Conservation (phyloP, 2,113 vertebrate species). For the Corapipo altera region DNA sequence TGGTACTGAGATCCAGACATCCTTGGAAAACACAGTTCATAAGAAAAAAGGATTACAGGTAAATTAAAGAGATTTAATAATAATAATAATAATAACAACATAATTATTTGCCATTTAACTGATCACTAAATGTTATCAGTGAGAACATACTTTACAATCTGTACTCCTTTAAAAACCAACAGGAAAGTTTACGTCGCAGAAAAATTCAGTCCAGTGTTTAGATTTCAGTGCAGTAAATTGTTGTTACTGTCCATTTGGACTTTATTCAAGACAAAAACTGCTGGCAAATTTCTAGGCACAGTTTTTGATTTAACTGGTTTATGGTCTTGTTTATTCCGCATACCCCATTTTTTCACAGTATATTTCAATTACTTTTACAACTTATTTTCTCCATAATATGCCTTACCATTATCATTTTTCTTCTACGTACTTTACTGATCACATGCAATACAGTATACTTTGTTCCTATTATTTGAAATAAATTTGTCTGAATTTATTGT, state of each 20-base stretch:
- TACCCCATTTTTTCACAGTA: neutral
- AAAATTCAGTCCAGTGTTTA: neutral
- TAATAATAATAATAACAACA: neutral
- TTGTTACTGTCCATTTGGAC: neutral
- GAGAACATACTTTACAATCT: neutral
- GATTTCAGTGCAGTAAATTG: neutral
- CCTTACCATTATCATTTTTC: neutral
- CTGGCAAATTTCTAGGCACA: neutral
- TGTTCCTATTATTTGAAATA: neutral
- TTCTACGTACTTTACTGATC: neutral
- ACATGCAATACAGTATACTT: neutral
- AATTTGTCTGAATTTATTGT: neutral
- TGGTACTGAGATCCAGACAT: slow-evolving; percentile 82
- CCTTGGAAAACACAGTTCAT: slow-evolving; percentile 83
- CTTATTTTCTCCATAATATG: neutral
- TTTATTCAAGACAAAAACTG: neutral
- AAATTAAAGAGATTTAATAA: neutral
- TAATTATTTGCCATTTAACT: neutral
- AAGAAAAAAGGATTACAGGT: slow-evolving; percentile 92
- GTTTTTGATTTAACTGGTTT: neutral
- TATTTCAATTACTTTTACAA: neutral
- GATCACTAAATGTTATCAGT: neutral
- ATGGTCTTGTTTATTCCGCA: neutral
- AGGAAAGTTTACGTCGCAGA: neutral
- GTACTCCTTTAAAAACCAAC: neutral